Evolutionary conservation across 2,797 vertebrate species (phyloP).

Genomic region (Valencia hispanica): DNA sequence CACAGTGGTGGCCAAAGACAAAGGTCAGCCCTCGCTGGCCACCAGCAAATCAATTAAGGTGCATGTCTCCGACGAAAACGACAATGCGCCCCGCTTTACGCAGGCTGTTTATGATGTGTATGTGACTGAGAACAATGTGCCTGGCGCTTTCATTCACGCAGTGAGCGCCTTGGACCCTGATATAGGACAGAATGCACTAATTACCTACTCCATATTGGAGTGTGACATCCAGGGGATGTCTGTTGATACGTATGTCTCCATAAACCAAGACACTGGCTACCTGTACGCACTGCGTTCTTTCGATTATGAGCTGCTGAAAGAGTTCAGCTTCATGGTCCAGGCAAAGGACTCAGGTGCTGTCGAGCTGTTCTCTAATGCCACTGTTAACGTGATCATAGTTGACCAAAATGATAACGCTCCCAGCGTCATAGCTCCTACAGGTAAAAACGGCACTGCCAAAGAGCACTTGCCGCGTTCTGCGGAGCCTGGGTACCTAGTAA

Average conservation of each 20-base stretch:
- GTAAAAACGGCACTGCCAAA: constrained; percentile 91
- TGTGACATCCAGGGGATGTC: constrained; percentile 99
- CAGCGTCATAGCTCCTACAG: constrained; percentile 88
- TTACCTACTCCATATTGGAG: constrained; percentile 96
- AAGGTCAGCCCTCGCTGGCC: constrained; percentile 89
- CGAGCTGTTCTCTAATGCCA: constrained; percentile 89
- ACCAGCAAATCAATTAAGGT: constrained; percentile 95
- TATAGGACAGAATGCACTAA: constrained; percentile 90
- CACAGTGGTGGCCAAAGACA: constrained; percentile 93
- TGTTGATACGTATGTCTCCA: constrained; percentile 96
- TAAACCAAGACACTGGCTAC: constrained; percentile 97
- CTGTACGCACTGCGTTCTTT: constrained; percentile 97
- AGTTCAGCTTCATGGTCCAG: constrained; percentile 94
- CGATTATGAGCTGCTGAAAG: constrained; percentile 97
- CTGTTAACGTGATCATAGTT: constrained; percentile 91
- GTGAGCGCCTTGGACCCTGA: constrained; percentile 94
- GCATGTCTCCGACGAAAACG: constrained; percentile 95
- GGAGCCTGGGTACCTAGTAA: constrained; percentile 94
- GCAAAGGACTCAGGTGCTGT: constrained; percentile 89
- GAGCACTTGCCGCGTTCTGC: constrained; percentile 92
- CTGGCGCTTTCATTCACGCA: constrained; percentile 96
- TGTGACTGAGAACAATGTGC: constrained; percentile 98
- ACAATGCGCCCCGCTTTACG: constrained; percentile 94
- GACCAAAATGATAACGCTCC: constrained; percentile 98
- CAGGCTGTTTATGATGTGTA: constrained; percentile 94